Conservation (phyloP, 2,888 invertebrate species). For the Sphaerophoria taeniata region DNA sequence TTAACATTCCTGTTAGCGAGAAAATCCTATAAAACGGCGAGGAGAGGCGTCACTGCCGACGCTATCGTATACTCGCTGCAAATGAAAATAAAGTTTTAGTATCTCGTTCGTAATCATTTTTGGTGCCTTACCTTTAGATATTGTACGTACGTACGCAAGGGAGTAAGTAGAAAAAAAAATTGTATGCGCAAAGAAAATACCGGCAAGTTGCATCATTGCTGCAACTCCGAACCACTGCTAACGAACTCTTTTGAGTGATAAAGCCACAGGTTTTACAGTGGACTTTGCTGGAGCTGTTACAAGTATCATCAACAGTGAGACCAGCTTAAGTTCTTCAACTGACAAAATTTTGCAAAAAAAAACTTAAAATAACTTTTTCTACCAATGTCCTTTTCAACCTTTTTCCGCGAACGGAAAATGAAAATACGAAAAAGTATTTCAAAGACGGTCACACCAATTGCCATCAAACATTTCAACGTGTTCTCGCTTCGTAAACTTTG, state of each 20-base stretch:
- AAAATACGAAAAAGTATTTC: no score
- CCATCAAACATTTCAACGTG: background rate
- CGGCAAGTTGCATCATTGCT: slow-evolving; percentile 13
- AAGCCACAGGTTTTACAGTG: slow-evolving; percentile 29
- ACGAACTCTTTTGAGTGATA: slow-evolving; percentile 25
- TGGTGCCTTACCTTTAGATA: background rate
- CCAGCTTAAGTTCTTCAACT: background rate
- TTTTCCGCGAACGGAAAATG: no score
- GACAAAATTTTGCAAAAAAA: no score
- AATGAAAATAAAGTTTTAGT: slow-evolving; percentile 32
- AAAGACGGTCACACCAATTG: background rate
- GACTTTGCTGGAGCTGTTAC: background rate
- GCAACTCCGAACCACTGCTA: background rate
- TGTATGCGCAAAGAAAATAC: slow-evolving; percentile 26
- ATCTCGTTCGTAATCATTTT: slow-evolving; percentile 39
- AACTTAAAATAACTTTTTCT: no score
- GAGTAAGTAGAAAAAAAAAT: background rate
- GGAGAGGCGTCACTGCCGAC: background rate
- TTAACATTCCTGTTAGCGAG: slow-evolving; percentile 32
- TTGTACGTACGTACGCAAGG: background rate
- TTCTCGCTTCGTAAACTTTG: background rate
- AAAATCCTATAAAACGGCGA: slow-evolving; percentile 5
- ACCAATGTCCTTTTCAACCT: no score
- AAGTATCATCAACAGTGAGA: background rate
- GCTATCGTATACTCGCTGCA: background rate